phyloP scores from a whole-genome alignment of 2,113 vertebrate genomes.

The Anas platyrhynchos region DNA sequence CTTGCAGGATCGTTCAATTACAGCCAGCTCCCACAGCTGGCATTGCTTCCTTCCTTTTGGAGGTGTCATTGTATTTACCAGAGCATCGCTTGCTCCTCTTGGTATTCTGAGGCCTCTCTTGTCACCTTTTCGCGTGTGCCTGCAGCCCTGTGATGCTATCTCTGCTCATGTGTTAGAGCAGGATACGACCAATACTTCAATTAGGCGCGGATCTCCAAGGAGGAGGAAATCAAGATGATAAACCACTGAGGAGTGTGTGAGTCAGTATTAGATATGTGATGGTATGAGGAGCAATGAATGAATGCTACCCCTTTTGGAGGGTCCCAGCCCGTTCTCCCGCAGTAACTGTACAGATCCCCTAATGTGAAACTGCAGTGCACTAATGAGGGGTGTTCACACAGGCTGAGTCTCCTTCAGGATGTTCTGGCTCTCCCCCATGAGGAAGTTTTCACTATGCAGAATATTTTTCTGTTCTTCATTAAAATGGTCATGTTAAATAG shows the following conservation, averaged over 20 bases:
- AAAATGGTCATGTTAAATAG: not conserved
- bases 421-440: not conserved
- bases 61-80: not conserved
- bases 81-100: not conserved
- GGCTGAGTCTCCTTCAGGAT: not conserved
- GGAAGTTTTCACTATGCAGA: constrained; percentile 3
- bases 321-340: not conserved
- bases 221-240: not conserved
- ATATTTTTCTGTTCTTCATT: not conserved
- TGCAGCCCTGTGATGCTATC: not conserved
- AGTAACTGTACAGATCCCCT: not conserved
- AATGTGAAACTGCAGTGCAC: not conserved
- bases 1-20: not conserved
- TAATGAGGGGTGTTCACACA: not conserved
- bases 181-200: not conserved
- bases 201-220: not conserved
- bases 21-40: not conserved
- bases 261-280: not conserved
- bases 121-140: not conserved
- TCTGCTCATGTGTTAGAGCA: not conserved
- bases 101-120: not conserved
- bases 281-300: not conserved
- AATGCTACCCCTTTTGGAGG: not conserved
- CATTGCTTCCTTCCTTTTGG: not conserved
- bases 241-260: not conserved